phyloP scores from a whole-genome alignment of 2,888 invertebrate species.

The Lithodes maja region DNA sequence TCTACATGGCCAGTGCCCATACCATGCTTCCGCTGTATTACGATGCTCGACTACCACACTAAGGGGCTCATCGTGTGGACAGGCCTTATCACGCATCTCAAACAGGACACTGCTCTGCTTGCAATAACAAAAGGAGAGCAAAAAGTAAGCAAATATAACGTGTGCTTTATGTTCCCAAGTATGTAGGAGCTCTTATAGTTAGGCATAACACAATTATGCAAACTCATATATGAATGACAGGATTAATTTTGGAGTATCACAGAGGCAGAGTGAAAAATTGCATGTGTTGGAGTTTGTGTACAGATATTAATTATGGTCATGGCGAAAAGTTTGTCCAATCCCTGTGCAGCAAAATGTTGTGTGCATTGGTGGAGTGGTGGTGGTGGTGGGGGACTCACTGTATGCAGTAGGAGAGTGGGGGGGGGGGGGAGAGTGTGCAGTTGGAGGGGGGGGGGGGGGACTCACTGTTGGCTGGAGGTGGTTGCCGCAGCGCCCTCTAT shows the following conservation, averaged over 20 bases:
- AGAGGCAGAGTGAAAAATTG: neutral
- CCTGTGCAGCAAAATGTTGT: neutral
- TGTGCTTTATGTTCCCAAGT: too few species aligned
- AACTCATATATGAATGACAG: too few species aligned
- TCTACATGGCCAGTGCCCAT: too few species aligned
- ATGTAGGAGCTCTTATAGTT: too few species aligned
- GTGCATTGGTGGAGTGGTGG: slow-evolving; percentile 7
- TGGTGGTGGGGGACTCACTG: neutral
- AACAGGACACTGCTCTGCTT: too few species aligned
- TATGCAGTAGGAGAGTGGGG: neutral
- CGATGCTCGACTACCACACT: too few species aligned
- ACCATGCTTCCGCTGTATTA: too few species aligned
- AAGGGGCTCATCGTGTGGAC: too few species aligned
- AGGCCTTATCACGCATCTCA: too few species aligned
- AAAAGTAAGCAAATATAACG: too few species aligned
- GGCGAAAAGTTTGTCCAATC: neutral
- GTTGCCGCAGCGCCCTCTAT: slow-evolving; percentile 58
- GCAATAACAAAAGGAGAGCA: too few species aligned
- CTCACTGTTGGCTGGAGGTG: slow-evolving; percentile 57
- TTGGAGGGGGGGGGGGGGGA: slow-evolving; percentile 26
- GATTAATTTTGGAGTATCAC: neutral
- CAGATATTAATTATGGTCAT: neutral
- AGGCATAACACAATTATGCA: too few species aligned
- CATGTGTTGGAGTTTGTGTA: neutral
- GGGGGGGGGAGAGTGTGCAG: slow-evolving; percentile 9